phyloP scores from a whole-genome alignment of 1,140 invertebrate genomes.

The Scylla paramamosain region DNA sequence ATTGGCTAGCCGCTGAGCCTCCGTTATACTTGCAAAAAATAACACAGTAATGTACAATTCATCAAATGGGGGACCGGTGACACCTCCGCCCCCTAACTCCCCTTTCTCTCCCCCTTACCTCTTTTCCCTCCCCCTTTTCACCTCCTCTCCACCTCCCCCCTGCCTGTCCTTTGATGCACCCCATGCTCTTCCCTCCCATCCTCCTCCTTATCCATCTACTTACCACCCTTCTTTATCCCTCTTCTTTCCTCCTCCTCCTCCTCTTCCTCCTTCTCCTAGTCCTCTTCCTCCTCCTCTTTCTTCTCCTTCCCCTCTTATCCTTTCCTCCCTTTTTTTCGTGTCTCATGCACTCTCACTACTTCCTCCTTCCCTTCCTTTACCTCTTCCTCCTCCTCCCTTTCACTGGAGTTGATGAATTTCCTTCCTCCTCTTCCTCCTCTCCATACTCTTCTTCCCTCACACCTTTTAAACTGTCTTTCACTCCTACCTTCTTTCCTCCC shows the following conservation, averaged over 20 bases:
- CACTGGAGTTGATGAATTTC: not conserved
- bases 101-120: not conserved
- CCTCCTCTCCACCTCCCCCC: not conserved
- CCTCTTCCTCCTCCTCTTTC: not conserved
- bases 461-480: not conserved
- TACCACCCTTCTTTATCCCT: not conserved
- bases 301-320: not conserved
- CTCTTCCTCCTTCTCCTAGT: not conserved
- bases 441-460: not conserved
- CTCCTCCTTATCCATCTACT: not conserved
- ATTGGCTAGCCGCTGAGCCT: not conserved
- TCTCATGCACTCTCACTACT: not conserved
- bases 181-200: not conserved
- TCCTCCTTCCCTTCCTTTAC: not conserved
- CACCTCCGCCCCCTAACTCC: not conserved
- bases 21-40: conserved; percentile 69
- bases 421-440: not conserved
- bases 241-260: not conserved
- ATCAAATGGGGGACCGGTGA: not conserved
- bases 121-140: not conserved
- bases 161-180: not conserved
- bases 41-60: conserved; percentile 54
- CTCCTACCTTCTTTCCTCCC: not conserved
- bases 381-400: not conserved
- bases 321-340: not conserved